Percentiles rank a stretch among this genome's conserved stretches.
Conservation (phyloP, 2,888 invertebrate species). For the Eristalinus aeneus region DNA sequence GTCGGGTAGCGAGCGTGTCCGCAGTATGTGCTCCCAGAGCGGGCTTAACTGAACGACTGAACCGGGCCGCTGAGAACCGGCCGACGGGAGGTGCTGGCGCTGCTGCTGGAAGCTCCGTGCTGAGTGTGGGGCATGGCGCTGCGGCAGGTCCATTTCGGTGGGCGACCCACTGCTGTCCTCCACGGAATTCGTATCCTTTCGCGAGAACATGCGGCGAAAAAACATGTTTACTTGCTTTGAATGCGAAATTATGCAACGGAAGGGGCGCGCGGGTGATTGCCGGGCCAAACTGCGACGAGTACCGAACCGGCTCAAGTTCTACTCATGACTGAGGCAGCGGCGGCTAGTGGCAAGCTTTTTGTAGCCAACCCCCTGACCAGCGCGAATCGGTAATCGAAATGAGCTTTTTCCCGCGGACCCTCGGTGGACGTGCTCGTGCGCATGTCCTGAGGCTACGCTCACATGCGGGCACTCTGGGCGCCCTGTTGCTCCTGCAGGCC, state of each 20-base stretch:
- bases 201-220: slow-evolving; percentile 78
- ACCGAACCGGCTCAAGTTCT: slow-evolving; percentile 63
- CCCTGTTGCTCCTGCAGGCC: slow-evolving; percentile 48
- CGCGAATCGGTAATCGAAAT: slow-evolving; percentile 49
- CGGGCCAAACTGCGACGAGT: slow-evolving; percentile 10
- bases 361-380: slow-evolving; percentile 54
- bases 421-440: slow-evolving; percentile 50
- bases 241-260: slow-evolving; percentile 59
- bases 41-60: slow-evolving; percentile 84
- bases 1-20: slow-evolving; percentile 87
- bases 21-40: slow-evolving; percentile 90
- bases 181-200: slow-evolving; percentile 73
- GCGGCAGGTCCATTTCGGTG: not conserved
- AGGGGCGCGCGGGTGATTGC: slow-evolving; percentile 11
- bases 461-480: slow-evolving; percentile 30
- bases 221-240: slow-evolving; percentile 74
- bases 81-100: slow-evolving; percentile 53
- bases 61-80: slow-evolving; percentile 62
- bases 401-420: slow-evolving; percentile 47
- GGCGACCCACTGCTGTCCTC: slow-evolving; percentile 23
- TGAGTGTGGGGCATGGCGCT: slow-evolving; percentile 48
- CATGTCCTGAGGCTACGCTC: slow-evolving; percentile 22
- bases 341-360: slow-evolving; percentile 67
- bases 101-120: slow-evolving; percentile 34
- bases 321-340: slow-evolving; percentile 69